phyloP scores from a whole-genome alignment of 2,113 vertebrate species.

The Cnemophilus loriae region DNA sequence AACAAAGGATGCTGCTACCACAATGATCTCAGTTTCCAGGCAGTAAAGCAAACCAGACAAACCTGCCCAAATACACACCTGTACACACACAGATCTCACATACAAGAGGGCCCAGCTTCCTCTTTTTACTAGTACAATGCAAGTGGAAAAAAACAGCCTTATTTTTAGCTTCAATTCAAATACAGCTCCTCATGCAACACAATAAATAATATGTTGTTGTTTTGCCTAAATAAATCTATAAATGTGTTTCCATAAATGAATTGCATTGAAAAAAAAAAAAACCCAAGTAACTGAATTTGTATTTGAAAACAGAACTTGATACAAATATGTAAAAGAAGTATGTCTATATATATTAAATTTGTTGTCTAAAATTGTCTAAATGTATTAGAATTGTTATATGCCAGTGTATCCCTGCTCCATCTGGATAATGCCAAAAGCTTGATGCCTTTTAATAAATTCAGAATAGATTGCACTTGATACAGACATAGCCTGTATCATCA shows the following conservation, averaged over 20 bases:
- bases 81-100: background rate
- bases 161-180: background rate
- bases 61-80: background rate
- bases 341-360: background rate
- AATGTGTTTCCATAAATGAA: background rate
- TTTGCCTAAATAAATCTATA: background rate
- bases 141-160: background rate
- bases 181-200: background rate
- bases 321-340: background rate
- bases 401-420: background rate
- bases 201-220: background rate
- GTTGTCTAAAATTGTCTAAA: background rate
- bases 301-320: background rate
- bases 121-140: background rate
- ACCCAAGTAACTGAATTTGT: background rate
- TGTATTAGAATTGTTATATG: background rate
- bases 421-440: background rate
- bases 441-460: background rate
- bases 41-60: background rate
- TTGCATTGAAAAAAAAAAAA: background rate
- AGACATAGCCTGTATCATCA: background rate
- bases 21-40: background rate
- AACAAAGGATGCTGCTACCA: background rate
- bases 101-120: background rate
- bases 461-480: background rate